Evolutionary conservation across 2,888 invertebrate species (phyloP).

Genomic region (Epistrophe eligans): DNA sequence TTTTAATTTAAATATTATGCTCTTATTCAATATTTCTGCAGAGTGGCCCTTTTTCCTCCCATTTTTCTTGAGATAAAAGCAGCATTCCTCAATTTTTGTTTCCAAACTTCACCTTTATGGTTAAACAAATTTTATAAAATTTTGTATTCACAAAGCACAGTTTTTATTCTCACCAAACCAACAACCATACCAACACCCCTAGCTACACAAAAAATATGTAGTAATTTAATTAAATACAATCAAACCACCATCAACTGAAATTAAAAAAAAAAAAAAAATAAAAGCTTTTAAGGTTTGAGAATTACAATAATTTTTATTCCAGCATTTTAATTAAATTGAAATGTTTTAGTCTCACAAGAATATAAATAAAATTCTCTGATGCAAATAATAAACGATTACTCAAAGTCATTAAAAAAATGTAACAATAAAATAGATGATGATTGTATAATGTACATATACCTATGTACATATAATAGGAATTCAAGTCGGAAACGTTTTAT

Average conservation of each 20-base stretch:
- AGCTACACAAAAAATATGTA: too few species aligned
- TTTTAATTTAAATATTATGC: too few species aligned
- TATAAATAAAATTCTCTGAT: not conserved
- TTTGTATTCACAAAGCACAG: not conserved
- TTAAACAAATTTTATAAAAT: too few species aligned
- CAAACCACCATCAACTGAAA: conserved; percentile 7
- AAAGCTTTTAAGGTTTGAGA: not conserved
- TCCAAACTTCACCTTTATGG: too few species aligned
- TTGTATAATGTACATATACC: not conserved
- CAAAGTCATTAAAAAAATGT: conserved; percentile 17
- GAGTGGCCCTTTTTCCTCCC: too few species aligned
- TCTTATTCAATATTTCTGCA: too few species aligned
- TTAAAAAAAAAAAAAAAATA: not conserved
- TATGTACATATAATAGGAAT: conserved; percentile 34
- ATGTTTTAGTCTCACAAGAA: not conserved
- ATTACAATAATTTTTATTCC: not conserved
- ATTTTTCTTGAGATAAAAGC: too few species aligned
- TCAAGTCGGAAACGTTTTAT: conserved; percentile 41
- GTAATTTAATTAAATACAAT: conserved; percentile 7
- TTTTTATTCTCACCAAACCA: not conserved
- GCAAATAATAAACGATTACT: conserved; percentile 32
- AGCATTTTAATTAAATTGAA: conserved; percentile 24
- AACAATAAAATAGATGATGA: conserved; percentile 50
- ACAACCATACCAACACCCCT: too few species aligned
- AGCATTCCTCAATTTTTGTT: too few species aligned